A percentile compares a stretch with the other conserved stretches of the same genome.
phyloP scores from a whole-genome alignment of 2,797 vertebrate genomes.

The Oreortyx pictus region DNA sequence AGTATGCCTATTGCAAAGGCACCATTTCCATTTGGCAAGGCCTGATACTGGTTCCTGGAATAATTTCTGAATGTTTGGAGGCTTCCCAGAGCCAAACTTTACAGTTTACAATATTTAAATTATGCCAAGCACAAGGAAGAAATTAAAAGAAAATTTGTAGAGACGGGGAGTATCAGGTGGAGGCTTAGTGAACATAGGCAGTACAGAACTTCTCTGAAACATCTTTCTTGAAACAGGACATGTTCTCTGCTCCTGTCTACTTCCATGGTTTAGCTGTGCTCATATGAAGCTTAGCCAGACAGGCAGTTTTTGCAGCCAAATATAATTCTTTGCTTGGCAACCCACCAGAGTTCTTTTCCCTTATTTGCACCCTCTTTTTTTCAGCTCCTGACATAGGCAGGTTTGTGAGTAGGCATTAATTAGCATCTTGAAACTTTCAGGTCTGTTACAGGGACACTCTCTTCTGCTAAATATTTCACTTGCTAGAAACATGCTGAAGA shows the following conservation, averaged over 20 bases:
- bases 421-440: neutral
- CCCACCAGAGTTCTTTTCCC: neutral
- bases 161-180: neutral
- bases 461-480: neutral
- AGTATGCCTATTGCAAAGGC: neutral
- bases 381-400: neutral
- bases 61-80: neutral
- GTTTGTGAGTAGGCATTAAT: neutral
- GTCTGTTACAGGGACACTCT: neutral
- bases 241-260: neutral
- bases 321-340: neutral
- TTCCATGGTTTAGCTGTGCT: neutral
- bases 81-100: neutral
- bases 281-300: fast-evolving
- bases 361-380: neutral
- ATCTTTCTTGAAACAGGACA: neutral
- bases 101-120: neutral
- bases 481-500: neutral
- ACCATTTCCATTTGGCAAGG: neutral
- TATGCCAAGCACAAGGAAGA: neutral
- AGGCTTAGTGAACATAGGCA: neutral
- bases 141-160: neutral
- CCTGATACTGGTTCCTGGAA: neutral
- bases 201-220: neutral
- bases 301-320: neutral